phyloP scores from a whole-genome alignment of 1,140 invertebrate species.

The Tribolium madens region DNA sequence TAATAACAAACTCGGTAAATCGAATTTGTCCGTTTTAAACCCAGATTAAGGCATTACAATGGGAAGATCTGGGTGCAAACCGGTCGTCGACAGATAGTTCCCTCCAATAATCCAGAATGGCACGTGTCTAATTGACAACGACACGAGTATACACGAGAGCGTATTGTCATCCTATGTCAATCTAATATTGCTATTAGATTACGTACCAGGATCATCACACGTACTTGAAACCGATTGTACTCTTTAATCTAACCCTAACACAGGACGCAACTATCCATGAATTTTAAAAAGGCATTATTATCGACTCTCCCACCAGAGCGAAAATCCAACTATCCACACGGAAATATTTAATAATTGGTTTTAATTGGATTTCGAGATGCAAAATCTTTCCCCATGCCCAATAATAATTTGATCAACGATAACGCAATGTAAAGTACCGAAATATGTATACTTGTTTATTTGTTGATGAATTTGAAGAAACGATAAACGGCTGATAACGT shows the following conservation, averaged over 20 bases:
- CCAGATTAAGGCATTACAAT: slow-evolving; percentile 7
- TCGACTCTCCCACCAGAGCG: slow-evolving; percentile 21
- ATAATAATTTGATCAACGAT: too few species aligned
- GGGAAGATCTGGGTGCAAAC: slow-evolving; percentile 8
- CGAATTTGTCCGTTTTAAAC: background rate
- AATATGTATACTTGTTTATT: too few species aligned
- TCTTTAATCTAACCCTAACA: slow-evolving; percentile 41
- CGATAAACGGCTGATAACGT: slow-evolving; percentile 8
- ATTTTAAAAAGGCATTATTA: slow-evolving; percentile 49
- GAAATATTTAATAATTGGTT: slow-evolving; percentile 37
- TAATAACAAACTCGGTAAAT: too few species aligned
- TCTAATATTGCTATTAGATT: slow-evolving; percentile 63
- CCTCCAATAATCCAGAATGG: slow-evolving; percentile 43
- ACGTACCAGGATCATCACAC: slow-evolving; percentile 54
- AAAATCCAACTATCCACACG: slow-evolving; percentile 33
- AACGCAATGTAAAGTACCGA: too few species aligned
- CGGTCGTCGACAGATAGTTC: slow-evolving; percentile 41
- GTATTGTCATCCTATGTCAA: slow-evolving; percentile 63
- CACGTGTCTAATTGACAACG: slow-evolving; percentile 63
- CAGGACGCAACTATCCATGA: slow-evolving; percentile 49
- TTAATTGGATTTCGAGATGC: slow-evolving; percentile 17
- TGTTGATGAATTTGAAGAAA: background rate
- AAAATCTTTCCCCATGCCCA: background rate
- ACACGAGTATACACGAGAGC: slow-evolving; percentile 62
- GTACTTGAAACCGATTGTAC: slow-evolving; percentile 53